phyloP scores from a whole-genome alignment of 2,113 vertebrate genomes.

The Panthera tigris region DNA sequence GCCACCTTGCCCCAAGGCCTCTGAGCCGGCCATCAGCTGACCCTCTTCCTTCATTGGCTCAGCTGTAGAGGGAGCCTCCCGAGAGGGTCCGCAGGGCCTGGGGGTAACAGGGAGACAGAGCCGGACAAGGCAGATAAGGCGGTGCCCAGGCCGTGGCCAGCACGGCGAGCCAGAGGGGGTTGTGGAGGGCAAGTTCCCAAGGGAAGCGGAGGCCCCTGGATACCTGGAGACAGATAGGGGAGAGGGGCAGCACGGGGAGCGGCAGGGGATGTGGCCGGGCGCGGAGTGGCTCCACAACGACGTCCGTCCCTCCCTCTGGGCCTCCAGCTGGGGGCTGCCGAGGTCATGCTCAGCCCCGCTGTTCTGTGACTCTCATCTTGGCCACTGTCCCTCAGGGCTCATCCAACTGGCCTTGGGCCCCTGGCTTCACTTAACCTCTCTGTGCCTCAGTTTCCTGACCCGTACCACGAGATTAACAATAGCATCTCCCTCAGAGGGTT shows the following conservation, averaged over 20 bases:
- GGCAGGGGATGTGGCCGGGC: rapidly evolving
- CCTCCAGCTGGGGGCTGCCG: background rate
- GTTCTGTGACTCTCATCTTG: background rate
- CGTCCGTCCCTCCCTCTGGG: background rate
- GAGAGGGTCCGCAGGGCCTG: background rate
- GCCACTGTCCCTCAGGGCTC: background rate
- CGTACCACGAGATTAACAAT: background rate
- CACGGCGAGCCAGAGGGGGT: too few relatives aligned
- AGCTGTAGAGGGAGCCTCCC: too few relatives aligned
- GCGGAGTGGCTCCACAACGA: rapidly evolving
- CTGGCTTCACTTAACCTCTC: background rate
- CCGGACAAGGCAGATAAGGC: background rate
- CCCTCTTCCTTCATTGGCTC: rapidly evolving
- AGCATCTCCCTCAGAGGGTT: background rate
- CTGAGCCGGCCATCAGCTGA: background rate
- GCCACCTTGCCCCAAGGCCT: background rate
- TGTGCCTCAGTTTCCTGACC: background rate
- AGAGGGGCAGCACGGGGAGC: background rate
- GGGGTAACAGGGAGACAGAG: background rate
- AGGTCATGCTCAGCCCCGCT: background rate
- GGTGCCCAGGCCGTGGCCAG: background rate
- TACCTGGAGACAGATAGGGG: background rate
- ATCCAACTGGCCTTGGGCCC: background rate
- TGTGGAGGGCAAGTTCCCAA: background rate
- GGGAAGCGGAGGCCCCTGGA: background rate